Percentiles rank a stretch among this genome's conserved stretches.
phyloP scores from a whole-genome alignment of 2,888 invertebrate genomes.

The Stenodera caucasica region DNA sequence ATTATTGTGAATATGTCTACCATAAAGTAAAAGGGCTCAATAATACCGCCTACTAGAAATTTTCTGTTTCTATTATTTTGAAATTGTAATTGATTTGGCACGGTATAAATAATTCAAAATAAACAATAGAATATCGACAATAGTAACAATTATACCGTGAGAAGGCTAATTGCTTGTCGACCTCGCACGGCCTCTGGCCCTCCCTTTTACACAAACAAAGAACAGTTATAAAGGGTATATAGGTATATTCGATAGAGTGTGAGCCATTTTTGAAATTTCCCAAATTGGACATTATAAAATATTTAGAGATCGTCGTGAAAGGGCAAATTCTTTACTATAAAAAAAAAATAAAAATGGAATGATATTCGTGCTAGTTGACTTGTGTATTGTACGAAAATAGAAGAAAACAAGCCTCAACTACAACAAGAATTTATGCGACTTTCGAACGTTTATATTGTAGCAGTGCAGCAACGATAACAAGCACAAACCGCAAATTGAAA shows the following conservation, averaged over 20 bases:
- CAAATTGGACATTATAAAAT: not conserved
- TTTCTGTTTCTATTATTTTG: too few species aligned
- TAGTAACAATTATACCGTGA: constrained; percentile 3
- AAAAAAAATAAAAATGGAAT: not conserved
- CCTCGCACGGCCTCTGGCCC: constrained; percentile 5
- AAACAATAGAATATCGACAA: constrained; percentile 5
- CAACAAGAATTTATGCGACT: constrained; percentile 46
- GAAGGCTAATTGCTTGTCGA: constrained; percentile 7
- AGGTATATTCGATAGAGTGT: too few species aligned
- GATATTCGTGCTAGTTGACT: not conserved
- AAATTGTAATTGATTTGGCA: not conserved
- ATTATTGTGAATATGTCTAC: not conserved
- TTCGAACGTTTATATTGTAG: constrained; percentile 43
- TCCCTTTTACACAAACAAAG: not conserved
- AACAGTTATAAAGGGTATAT: not conserved
- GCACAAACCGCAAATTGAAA: constrained; percentile 49
- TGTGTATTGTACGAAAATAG: not conserved
- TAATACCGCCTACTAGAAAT: not conserved
- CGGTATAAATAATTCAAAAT: not conserved
- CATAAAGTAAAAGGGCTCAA: not conserved
- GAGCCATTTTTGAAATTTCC: not conserved
- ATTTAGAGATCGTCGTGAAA: constrained; percentile 6
- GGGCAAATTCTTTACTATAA: not conserved
- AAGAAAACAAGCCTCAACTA: not conserved
- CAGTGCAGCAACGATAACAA: constrained; percentile 40